Evolutionary conservation across 2,797 vertebrate species (phyloP).

Genomic region (Urocyon cinereoargenteus): DNA sequence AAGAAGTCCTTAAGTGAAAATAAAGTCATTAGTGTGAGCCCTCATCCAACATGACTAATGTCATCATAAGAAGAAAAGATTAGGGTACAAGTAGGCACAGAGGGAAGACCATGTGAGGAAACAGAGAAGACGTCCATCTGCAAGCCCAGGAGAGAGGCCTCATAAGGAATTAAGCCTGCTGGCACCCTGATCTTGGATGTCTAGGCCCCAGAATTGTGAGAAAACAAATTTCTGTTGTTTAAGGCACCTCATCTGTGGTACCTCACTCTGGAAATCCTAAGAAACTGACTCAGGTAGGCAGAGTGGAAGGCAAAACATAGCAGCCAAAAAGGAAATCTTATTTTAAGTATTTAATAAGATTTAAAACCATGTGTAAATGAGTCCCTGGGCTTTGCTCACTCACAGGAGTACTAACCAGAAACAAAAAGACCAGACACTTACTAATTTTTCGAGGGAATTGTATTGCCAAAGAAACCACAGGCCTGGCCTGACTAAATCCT

Average conservation of each 20-base stretch:
- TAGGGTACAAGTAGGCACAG: background rate
- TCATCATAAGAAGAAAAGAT: background rate
- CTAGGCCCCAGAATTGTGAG: background rate
- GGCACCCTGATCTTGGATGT: background rate
- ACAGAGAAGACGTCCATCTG: background rate
- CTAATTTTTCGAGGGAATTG: conserved; percentile 21
- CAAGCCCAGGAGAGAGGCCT: background rate
- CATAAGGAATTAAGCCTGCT: background rate
- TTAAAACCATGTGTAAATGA: background rate
- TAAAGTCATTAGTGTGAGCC: background rate
- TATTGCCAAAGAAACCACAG: conserved; percentile 57
- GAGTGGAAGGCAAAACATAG: background rate
- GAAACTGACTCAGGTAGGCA: background rate
- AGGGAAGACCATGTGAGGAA: background rate
- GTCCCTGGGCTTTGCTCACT: background rate
- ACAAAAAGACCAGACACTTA: conserved; percentile 47
- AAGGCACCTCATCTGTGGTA: background rate
- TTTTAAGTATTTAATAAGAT: background rate
- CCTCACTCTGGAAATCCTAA: background rate
- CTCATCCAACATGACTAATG: background rate
- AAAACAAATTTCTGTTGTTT: background rate
- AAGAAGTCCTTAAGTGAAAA: conserved; percentile 6
- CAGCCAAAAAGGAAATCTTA: background rate
- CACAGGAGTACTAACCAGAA: conserved; percentile 35
- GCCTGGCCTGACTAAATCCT: background rate